Percentiles rank a stretch among this genome's conserved stretches.
Evolutionary conservation across 2,888 invertebrate genomes (phyloP).

Genomic region (Acanthosoma haemorrhoidale): DNA sequence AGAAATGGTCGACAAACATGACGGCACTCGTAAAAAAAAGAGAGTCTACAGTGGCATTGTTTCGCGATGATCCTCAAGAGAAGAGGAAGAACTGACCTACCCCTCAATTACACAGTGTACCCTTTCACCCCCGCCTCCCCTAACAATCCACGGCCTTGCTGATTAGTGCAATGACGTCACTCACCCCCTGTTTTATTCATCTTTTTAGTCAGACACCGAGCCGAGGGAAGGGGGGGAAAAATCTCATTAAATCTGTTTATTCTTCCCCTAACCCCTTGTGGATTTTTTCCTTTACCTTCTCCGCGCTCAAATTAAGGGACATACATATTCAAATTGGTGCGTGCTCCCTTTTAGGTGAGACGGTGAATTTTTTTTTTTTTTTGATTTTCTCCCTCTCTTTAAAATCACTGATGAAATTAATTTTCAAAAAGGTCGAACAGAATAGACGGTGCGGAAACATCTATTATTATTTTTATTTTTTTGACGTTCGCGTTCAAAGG

Average conservation of each 20-base stretch:
- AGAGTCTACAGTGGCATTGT: too few relatives aligned
- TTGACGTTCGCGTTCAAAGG: not conserved
- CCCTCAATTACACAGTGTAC: slow-evolving; percentile 9
- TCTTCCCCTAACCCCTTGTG: not conserved
- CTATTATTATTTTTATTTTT: not conserved
- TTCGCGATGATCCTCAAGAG: too few relatives aligned
- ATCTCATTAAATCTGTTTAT: slow-evolving; percentile 30
- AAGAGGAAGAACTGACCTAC: not conserved
- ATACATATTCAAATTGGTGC: slow-evolving; percentile 26
- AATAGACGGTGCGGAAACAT: not conserved
- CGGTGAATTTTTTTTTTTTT: not conserved
- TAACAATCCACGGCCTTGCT: slow-evolving; percentile 1
- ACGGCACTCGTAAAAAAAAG: too few relatives aligned
- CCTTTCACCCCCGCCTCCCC: not conserved
- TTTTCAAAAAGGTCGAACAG: not conserved
- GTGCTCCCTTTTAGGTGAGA: slow-evolving; percentile 12
- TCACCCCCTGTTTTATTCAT: slow-evolving; percentile 27
- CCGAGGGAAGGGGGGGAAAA: not conserved
- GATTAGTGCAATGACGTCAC: slow-evolving; percentile 26
- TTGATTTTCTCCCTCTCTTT: not conserved
- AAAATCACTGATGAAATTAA: slow-evolving; percentile 16
- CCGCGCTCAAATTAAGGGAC: slow-evolving; percentile 22
- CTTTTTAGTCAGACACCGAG: slow-evolving; percentile 22
- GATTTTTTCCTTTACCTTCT: slow-evolving; percentile 8
- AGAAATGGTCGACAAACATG: too few relatives aligned